A percentile compares a stretch with the other conserved stretches of the same genome.
Conservation (phyloP, 2,797 vertebrate genomes). For the Phalanger gymnotis region DNA sequence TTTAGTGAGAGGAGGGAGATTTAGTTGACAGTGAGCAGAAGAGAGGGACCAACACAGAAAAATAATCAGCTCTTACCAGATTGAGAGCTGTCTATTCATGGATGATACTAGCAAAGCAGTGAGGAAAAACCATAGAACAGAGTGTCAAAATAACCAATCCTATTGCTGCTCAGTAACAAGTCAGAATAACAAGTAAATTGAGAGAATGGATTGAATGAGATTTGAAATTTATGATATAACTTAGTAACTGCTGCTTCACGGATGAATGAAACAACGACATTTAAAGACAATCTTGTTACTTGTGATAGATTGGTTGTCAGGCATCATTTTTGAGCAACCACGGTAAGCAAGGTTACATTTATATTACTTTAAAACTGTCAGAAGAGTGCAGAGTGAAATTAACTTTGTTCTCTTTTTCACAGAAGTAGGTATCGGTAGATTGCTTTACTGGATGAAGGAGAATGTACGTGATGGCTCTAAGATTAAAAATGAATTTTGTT, state of each 20-base stretch:
- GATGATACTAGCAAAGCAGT: background rate
- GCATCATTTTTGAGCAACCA: conserved; percentile 74
- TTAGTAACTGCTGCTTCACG: conserved; percentile 64
- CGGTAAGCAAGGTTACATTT: conserved; percentile 75
- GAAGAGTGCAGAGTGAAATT: conserved; percentile 73
- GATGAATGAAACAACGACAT: conserved; percentile 31
- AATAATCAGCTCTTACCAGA: background rate
- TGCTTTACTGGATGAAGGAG: conserved; percentile 17
- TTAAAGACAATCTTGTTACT: conserved; percentile 72
- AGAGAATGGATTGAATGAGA: conserved; percentile 39
- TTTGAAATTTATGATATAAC: conserved; percentile 61
- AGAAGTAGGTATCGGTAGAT: conserved; percentile 69
- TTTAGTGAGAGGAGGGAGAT: background rate
- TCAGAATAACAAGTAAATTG: conserved; percentile 9
- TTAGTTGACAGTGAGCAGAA: conserved; percentile 30
- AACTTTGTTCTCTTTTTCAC: conserved; percentile 68
- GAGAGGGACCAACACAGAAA: conserved; percentile 30
- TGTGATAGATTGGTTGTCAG: conserved; percentile 76
- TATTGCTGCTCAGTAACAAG: background rate
- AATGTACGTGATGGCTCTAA: conserved; percentile 23
- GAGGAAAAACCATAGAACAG: background rate
- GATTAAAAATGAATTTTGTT: conserved; percentile 66
- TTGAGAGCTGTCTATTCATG: background rate
- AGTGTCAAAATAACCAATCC: background rate
- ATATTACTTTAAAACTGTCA: conserved; percentile 72